Evolutionary conservation across 2,888 invertebrate genomes (phyloP).

Genomic region (Tetragnatha montana): DNA sequence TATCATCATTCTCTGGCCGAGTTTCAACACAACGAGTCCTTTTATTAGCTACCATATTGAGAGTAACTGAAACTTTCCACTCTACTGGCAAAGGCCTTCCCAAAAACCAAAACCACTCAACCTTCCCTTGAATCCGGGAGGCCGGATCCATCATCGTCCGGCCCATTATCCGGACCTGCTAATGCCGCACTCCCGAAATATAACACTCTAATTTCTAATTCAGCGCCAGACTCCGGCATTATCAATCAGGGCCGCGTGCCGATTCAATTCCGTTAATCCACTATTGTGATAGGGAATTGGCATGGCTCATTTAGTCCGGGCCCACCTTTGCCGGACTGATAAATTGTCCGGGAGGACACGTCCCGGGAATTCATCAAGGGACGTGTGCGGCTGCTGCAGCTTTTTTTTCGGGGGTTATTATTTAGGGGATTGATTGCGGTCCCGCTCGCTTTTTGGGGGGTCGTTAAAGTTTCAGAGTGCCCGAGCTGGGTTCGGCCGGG

Average conservation of each 20-base stretch:
- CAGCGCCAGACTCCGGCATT: constrained; percentile 32
- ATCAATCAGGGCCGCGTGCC: constrained; percentile 51
- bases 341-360: constrained; percentile 57
- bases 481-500: background rate
- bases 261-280: constrained; percentile 60
- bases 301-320: constrained; percentile 50
- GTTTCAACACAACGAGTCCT: too few species aligned
- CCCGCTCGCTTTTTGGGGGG: background rate
- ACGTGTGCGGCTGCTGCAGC: constrained; percentile 34
- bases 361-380: constrained; percentile 50
- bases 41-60: constrained; percentile 8
- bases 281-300: constrained; percentile 52
- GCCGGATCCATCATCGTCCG: constrained; percentile 4
- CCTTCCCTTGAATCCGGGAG: constrained; percentile 8
- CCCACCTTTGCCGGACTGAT: constrained; percentile 24
- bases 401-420: constrained; percentile 8
- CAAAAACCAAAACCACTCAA: constrained; percentile 18
- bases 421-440: constrained; percentile 25
- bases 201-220: constrained; percentile 59
- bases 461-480: constrained; percentile 43
- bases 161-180: constrained; percentile 11
- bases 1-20: too few species aligned
- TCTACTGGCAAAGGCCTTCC: background rate
- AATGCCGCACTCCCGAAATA: constrained; percentile 46
- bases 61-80: constrained; percentile 8